Conservation (phyloP, 1,140 invertebrate species). For the Bombus cullumanus region DNA sequence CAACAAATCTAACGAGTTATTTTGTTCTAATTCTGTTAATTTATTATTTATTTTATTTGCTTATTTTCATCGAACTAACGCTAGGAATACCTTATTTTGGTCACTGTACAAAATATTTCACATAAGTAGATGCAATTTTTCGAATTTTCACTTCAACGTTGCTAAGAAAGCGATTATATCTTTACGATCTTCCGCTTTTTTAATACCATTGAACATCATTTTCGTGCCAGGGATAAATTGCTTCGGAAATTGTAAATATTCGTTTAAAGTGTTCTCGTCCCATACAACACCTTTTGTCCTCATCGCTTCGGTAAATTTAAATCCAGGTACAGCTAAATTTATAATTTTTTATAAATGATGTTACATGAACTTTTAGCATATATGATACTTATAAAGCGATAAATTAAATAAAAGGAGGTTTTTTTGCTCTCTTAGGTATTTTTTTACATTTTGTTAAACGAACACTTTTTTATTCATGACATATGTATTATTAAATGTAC, state of each 20-base stretch:
- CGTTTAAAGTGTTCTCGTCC: conserved; percentile 94
- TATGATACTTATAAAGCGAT: neutral
- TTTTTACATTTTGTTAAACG: too few relatives aligned
- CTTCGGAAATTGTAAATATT: conserved; percentile 97
- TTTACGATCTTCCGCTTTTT: conserved; percentile 94
- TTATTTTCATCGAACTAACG: neutral
- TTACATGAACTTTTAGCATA: too few relatives aligned
- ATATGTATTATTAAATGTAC: too few relatives aligned
- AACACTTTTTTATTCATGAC: too few relatives aligned
- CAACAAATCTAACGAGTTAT: neutral
- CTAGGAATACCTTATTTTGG: neutral
- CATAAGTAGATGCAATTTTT: neutral
- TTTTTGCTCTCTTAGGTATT: too few relatives aligned
- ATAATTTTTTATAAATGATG: too few relatives aligned
- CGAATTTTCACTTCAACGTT: conserved; percentile 86
- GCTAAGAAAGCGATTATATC: conserved; percentile 97
- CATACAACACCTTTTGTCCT: conserved; percentile 91
- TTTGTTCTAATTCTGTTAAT: neutral
- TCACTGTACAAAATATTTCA: conserved; percentile 5
- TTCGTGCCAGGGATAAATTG: conserved; percentile 99
- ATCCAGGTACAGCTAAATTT: conserved; percentile 63
- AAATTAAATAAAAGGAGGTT: neutral
- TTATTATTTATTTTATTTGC: neutral
- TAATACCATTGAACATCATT: conserved; percentile 99
- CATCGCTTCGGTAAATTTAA: conserved; percentile 65